phyloP scores from a whole-genome alignment of 1,140 invertebrate genomes.

The Pseudomyrmex concolor region DNA sequence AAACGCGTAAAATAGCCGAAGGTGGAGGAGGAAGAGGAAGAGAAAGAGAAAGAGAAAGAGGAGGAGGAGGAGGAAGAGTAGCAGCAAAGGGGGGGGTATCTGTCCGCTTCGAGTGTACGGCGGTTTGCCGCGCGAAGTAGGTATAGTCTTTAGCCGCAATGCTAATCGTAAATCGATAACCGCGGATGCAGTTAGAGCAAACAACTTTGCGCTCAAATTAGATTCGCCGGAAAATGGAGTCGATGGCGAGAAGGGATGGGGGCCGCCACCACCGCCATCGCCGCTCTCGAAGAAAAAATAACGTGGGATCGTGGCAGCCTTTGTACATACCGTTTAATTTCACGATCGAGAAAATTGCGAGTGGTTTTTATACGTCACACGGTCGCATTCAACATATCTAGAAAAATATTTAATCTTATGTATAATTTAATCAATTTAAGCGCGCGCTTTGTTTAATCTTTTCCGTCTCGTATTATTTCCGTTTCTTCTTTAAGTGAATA shows the following conservation, averaged over 20 bases:
- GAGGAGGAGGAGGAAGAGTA: too few species aligned
- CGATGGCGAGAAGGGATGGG: neutral
- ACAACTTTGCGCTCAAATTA: slow-evolving; percentile 54
- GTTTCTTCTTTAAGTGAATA: too few species aligned
- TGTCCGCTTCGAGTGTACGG: neutral
- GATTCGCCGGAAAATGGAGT: slow-evolving; percentile 54
- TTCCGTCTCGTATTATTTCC: neutral
- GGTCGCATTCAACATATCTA: neutral
- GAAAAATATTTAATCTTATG: slow-evolving; percentile 18
- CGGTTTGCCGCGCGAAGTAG: neutral
- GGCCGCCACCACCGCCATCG: neutral
- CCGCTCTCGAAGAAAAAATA: slow-evolving; percentile 14
- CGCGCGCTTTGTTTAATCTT: slow-evolving; percentile 25
- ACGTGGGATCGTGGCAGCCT: slow-evolving; percentile 9
- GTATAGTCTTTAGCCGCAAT: slow-evolving; percentile 38
- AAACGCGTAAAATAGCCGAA: slow-evolving; percentile 25
- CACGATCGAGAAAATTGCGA: slow-evolving; percentile 34
- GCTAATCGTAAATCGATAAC: slow-evolving; percentile 68
- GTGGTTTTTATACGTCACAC: neutral
- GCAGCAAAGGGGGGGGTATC: neutral
- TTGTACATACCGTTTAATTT: slow-evolving; percentile 37
- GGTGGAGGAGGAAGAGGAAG: neutral
- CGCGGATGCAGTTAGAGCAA: slow-evolving; percentile 51
- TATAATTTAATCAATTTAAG: slow-evolving; percentile 34
- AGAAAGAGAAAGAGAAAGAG: neutral